Percentiles rank a stretch among this genome's conserved stretches.
These are phyloP conservation scores for Chiloscyllium punctatum DNA, from an alignment of 2,797 vertebrate species.

Conservation along the genomic window DNA sequence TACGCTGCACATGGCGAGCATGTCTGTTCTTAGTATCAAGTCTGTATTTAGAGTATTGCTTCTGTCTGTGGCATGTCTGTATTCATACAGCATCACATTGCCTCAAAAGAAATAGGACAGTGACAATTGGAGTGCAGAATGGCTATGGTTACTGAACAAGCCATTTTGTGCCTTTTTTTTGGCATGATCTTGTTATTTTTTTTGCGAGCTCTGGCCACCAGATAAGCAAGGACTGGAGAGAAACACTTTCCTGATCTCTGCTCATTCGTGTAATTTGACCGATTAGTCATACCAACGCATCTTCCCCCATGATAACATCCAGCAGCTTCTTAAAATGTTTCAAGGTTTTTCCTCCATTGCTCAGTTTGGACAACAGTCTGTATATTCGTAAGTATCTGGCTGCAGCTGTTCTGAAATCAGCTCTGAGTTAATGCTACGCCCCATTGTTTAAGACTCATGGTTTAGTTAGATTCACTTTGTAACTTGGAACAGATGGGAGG, in stretches of 20 bases:
- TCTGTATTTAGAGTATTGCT: not conserved
- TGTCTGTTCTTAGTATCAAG: not conserved
- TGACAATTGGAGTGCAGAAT: not conserved
- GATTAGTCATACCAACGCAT: not conserved
- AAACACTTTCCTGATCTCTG: not conserved
- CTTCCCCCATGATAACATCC: not conserved
- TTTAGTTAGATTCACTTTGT: not conserved
- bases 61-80: not conserved
- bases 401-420: not conserved
- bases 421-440: not conserved
- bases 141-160: not conserved
- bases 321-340: not conserved
- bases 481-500: not conserved
- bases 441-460: not conserved
- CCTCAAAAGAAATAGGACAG: not conserved
- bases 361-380: not conserved
- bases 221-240: not conserved
- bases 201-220: not conserved
- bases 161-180: not conserved
- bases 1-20: too few relatives aligned
- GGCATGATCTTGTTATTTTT: not conserved
- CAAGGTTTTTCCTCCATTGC: not conserved
- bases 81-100: not conserved
- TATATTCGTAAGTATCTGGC: not conserved
- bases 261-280: not conserved